Evolutionary conservation across 2,888 invertebrate genomes (phyloP), one percentile per base, ranked within the genome.

Genomic region (Hirtodrosophila trivittata): DNA sequence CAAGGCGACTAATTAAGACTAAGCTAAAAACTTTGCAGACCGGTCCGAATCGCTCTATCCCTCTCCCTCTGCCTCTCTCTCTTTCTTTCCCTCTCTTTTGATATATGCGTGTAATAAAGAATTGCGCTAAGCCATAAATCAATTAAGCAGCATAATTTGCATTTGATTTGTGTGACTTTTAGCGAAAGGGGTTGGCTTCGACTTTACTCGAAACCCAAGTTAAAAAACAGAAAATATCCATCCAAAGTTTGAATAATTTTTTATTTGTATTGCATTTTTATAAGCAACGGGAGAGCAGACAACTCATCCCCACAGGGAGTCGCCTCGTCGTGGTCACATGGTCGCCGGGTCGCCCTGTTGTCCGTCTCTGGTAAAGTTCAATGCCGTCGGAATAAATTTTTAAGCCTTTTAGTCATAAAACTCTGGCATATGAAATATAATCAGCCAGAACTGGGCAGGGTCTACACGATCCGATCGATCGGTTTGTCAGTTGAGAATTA

Each of bases 81-180:
- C 25, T 6, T 14, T 25, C 18, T 13, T 7, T 21, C n/a, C 16
- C 33, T 25, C n/a, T 45, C 14, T 32, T 50, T 59, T 71, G 71
- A 71, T 65, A 60, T 52, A 70, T 66, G 78, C 75, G 55, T 60
- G 65, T 52, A 67, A 77, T 68, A 75, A 84, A 75, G 58, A 66
- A 59, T 64, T 54, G 62, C 69, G 62, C 56, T 54, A 65, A 57
- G 51, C 63, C 75, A 84, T 83, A 83, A 83, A 83, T 83, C 86
- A 83, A 83, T 83, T 83, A 83, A 56, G 73, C 66, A 68, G 71
- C 82, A 77, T 84, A 86, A 83, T 83, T 86, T 83, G 82, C 86
- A 86, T 83, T 75, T 86, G 85, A 81, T 86, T 86, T 83, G 82
- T 84, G 82, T 51, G 60, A 25, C 64, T 69, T 64, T 69, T 51